A percentile compares a stretch with the other conserved stretches of the same genome.
Evolutionary conservation across 2,113 vertebrate species (phyloP).

Genomic region (Jaculus jaculus): DNA sequence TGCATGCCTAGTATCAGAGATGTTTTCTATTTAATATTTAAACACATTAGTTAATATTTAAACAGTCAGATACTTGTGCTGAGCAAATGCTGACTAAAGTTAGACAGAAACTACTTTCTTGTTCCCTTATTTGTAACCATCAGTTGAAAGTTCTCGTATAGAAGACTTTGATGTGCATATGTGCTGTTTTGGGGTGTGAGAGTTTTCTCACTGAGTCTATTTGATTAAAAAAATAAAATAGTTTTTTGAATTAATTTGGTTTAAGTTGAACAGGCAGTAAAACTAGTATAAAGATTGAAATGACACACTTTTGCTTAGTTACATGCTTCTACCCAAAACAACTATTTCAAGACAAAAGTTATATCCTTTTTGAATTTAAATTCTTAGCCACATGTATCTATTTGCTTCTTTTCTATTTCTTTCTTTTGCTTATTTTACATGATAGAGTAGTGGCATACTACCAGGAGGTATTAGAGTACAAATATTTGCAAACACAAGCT

Average conservation of each 20-base stretch:
- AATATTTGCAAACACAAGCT: slow-evolving; percentile 22
- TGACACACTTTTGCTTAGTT: neutral
- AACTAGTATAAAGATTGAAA: neutral
- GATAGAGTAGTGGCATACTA: neutral
- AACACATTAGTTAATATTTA: slow-evolving; percentile 69
- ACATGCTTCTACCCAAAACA: neutral
- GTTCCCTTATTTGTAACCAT: neutral
- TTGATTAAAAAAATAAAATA: neutral
- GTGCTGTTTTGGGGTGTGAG: neutral
- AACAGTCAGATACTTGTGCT: slow-evolving; percentile 15
- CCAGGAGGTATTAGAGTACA: neutral
- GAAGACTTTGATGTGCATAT: neutral
- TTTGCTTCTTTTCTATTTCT: neutral
- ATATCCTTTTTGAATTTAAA: neutral
- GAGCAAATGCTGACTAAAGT: slow-evolving; percentile 49
- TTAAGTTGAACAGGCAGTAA: neutral
- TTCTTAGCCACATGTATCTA: neutral
- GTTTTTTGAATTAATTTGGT: slow-evolving; percentile 1
- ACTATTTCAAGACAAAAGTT: slow-evolving; percentile 8
- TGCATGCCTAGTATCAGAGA: slow-evolving; percentile 19
- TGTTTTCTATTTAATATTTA: slow-evolving; percentile 73
- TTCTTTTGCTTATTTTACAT: neutral
- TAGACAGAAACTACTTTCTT: slow-evolving; percentile 30
- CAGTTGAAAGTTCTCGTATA: neutral
- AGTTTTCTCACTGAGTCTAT: neutral